These are phyloP conservation scores for Heliconius eleuchia DNA, from an alignment of 1,140 invertebrate genomes.

Conservation along the genomic window DNA sequence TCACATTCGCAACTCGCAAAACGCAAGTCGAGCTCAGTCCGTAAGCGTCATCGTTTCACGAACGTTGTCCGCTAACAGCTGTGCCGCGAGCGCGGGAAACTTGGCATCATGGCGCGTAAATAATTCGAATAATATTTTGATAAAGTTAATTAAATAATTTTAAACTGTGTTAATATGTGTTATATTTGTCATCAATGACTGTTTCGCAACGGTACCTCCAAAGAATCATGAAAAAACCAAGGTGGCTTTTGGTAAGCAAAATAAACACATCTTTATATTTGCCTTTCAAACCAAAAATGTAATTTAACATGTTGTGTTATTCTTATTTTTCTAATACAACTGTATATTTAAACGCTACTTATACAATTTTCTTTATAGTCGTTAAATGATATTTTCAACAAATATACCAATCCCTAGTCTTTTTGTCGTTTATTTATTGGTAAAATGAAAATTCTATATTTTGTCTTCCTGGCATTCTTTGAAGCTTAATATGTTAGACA, in stretches of 20 bases:
- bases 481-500: not conserved
- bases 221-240: constrained; percentile 51
- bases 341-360: not conserved
- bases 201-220: not conserved
- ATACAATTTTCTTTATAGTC: too few species aligned
- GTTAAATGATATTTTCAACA: too few species aligned
- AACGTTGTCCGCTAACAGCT: constrained; percentile 43
- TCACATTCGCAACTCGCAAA: constrained; percentile 7
- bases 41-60: constrained; percentile 45
- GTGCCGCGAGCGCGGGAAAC: constrained; percentile 53
- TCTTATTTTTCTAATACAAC: not conserved
- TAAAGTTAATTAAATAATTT: constrained; percentile 18
- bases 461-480: not conserved
- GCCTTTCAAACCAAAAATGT: not conserved
- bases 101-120: constrained; percentile 66
- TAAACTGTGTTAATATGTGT: constrained; percentile 34
- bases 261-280: not conserved
- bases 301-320: not conserved
- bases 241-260: constrained; percentile 50
- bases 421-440: not conserved
- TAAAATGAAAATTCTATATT: not conserved
- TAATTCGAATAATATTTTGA: constrained; percentile 29
- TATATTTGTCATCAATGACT: constrained; percentile 21
- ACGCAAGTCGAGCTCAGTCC: constrained; percentile 46
- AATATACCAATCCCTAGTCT: too few species aligned